A percentile compares a stretch with the other conserved stretches of the same genome.
phyloP scores from a whole-genome alignment of 2,888 invertebrate species.

The Malachius bipustulatus region DNA sequence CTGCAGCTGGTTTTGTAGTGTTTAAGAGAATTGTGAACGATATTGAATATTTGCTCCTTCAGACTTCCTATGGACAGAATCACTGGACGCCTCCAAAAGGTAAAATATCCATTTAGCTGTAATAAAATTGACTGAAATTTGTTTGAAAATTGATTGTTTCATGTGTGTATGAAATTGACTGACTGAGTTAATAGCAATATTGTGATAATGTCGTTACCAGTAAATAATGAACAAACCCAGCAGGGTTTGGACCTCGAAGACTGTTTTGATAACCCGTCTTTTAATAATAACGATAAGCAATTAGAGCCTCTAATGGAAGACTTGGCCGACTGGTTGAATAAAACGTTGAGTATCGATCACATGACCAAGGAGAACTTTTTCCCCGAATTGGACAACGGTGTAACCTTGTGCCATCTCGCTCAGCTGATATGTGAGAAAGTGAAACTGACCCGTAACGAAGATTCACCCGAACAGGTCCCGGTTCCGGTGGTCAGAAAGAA shows the following conservation, averaged over 20 bases:
- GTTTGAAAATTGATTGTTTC: too few relatives aligned
- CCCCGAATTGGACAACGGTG: slow-evolving; percentile 73
- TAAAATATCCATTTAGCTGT: too few relatives aligned
- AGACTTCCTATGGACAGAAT: slow-evolving; percentile 73
- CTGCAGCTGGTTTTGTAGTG: slow-evolving; percentile 77
- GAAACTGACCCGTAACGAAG: slow-evolving; percentile 50
- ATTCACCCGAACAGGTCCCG: slow-evolving; percentile 41
- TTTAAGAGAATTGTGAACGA: slow-evolving; percentile 52
- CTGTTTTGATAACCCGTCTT: too few relatives aligned
- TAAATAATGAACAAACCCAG: too few relatives aligned
- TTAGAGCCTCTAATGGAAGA: too few relatives aligned
- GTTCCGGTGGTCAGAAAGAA: slow-evolving; percentile 60
- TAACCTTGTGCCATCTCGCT: slow-evolving; percentile 68
- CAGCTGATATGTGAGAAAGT: slow-evolving; percentile 67
- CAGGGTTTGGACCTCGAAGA: too few relatives aligned
- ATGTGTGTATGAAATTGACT: too few relatives aligned
- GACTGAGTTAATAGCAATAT: too few relatives aligned
- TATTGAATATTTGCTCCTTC: slow-evolving; percentile 69
- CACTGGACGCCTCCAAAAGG: slow-evolving; percentile 98
- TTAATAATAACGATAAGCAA: too few relatives aligned
- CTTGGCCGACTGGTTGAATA: too few relatives aligned
- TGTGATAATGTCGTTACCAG: too few relatives aligned
- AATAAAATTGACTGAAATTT: too few relatives aligned
- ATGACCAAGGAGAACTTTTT: slow-evolving; percentile 70
- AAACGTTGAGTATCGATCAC: slow-evolving; percentile 57